Conservation (phyloP, 1,140 invertebrate species). For the Drosophila pallidifrons region DNA sequence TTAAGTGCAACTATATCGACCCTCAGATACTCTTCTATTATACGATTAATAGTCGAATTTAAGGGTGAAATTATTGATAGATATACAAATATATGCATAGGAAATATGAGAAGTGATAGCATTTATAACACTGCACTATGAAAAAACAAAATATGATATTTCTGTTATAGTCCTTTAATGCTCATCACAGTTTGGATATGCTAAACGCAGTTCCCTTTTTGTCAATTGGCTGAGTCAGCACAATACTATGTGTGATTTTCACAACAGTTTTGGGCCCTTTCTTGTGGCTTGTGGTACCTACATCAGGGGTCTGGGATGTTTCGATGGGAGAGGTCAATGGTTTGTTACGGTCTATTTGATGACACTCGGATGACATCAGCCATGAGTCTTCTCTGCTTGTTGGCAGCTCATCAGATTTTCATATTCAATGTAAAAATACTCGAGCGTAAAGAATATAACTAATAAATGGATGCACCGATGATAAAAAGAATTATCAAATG, state of each 20-base stretch:
- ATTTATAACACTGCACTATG: too few relatives aligned
- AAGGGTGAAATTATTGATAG: neutral
- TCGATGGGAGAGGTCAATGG: slow-evolving; percentile 12
- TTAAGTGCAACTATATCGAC: neutral
- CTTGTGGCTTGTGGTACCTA: slow-evolving; percentile 14
- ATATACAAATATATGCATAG: too few relatives aligned
- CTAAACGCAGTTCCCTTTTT: neutral
- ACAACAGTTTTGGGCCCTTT: slow-evolving; percentile 9
- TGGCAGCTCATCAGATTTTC: slow-evolving; percentile 44
- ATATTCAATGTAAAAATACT: slow-evolving; percentile 10
- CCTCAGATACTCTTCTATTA: slow-evolving; percentile 1
- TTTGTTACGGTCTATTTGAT: slow-evolving; percentile 68
- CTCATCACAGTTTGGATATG: neutral
- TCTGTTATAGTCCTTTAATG: neutral
- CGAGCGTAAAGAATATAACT: slow-evolving; percentile 3
- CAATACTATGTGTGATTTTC: slow-evolving; percentile 25
- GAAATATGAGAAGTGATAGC: too few relatives aligned
- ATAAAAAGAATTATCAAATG: neutral
- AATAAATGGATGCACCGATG: neutral
- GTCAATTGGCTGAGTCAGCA: slow-evolving; percentile 39
- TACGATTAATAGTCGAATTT: neutral
- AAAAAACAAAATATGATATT: neutral
- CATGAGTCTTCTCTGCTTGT: slow-evolving; percentile 21
- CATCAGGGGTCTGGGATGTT: neutral
- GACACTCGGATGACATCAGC: slow-evolving; percentile 68